A percentile compares a stretch with the other conserved stretches of the same genome.
phyloP scores from a whole-genome alignment of 2,797 vertebrate species.

The Phyllotis vaccarum region DNA sequence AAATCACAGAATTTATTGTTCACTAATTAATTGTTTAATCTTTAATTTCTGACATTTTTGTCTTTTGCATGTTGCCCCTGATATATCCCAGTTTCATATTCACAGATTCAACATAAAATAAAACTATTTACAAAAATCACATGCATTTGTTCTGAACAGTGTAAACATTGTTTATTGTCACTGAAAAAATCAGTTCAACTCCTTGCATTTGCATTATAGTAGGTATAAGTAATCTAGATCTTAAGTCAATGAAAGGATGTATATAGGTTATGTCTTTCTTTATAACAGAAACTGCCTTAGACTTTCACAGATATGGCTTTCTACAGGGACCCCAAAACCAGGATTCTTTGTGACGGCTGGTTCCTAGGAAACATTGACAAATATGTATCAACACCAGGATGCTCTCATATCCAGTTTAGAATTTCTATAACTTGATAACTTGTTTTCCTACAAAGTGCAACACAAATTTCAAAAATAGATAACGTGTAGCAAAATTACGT shows the following conservation, averaged over 20 bases:
- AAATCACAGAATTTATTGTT: neutral
- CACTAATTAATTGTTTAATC: slow-evolving; percentile 24
- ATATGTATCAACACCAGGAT: neutral
- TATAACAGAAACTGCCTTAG: neutral
- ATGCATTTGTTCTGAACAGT: neutral
- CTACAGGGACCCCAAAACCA: neutral
- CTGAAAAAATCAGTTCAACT: neutral
- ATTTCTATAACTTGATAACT: neutral
- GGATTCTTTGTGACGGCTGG: neutral
- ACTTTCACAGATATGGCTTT: neutral
- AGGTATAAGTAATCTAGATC: neutral
- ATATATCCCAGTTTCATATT: neutral
- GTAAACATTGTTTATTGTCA: neutral
- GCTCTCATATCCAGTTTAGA: neutral
- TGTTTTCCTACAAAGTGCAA: neutral
- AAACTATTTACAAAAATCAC: neutral
- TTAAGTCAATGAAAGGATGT: neutral
- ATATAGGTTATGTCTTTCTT: neutral
- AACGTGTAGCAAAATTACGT: slow-evolving; percentile 19
- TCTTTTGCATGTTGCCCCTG: neutral
- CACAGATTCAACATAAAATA: neutral
- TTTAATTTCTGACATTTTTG: slow-evolving; percentile 32
- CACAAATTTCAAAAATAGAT: slow-evolving; percentile 24
- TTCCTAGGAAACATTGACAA: slow-evolving; percentile 49
- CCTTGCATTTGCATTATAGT: neutral